A percentile compares a stretch with the other conserved stretches of the same genome.
These are phyloP conservation scores for Fulica atra DNA, from an alignment of 2,113 vertebrate species.

Conservation along the genomic window DNA sequence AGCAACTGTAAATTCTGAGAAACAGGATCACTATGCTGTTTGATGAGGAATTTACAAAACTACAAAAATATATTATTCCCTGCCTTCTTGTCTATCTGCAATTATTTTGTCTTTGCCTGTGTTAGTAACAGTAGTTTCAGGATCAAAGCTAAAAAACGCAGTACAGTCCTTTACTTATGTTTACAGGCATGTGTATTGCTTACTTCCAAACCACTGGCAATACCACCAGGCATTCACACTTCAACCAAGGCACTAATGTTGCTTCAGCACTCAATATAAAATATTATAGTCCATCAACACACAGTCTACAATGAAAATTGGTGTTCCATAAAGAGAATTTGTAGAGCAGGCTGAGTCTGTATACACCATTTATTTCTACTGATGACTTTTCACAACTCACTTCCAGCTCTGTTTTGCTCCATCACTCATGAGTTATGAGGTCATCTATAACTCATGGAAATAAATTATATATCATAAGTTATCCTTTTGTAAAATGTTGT, in stretches of 20 bases:
- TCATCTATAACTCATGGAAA: conserved; percentile 17
- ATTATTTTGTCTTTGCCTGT: neutral
- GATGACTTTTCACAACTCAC: neutral
- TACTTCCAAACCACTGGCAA: neutral
- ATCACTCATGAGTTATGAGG: conserved; percentile 12
- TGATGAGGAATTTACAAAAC: neutral
- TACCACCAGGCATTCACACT: neutral
- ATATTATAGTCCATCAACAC: neutral
- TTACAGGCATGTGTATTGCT: neutral
- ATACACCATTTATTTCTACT: conserved; percentile 7
- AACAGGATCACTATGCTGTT: neutral
- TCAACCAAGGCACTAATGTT: neutral
- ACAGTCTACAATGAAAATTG: neutral
- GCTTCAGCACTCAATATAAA: neutral
- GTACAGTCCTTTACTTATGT: neutral
- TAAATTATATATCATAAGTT: neutral
- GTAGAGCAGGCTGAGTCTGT: neutral
- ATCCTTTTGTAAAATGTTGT: neutral
- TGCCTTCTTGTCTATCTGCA: neutral
- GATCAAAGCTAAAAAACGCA: neutral
- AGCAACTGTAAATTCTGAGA: neutral
- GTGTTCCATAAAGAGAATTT: conserved; percentile 9
- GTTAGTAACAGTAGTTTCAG: neutral
- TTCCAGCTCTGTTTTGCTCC: conserved; percentile 22
- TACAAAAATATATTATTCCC: neutral